These are phyloP conservation scores for Xestia rhomboidea DNA, from an alignment of 2,888 invertebrate species.

Conservation along the genomic window DNA sequence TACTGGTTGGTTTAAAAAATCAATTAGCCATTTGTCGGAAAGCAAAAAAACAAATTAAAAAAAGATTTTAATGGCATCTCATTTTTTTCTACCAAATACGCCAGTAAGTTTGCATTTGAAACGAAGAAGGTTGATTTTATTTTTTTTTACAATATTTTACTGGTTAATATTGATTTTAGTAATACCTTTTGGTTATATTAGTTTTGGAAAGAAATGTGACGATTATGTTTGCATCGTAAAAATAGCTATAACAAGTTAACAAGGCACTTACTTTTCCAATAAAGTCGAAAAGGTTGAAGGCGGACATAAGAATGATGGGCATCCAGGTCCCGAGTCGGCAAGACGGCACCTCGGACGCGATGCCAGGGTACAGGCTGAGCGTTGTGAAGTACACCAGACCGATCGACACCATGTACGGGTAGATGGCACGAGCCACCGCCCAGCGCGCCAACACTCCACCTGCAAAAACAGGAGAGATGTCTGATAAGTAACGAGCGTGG, in stretches of 20 bases:
- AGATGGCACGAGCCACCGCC: constrained; percentile 95
- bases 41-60: neutral
- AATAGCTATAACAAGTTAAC: neutral
- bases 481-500: neutral
- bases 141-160: neutral
- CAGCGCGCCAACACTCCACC: constrained; percentile 93
- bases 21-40: neutral
- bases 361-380: constrained; percentile 96
- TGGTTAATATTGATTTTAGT: neutral
- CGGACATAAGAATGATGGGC: constrained; percentile 97
- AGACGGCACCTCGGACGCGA: constrained; percentile 96
- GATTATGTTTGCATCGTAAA: neutral
- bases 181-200: neutral
- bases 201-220: neutral
- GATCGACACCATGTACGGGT: constrained; percentile 97
- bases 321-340: constrained; percentile 96
- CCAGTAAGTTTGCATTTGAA: neutral
- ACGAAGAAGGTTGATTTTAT: neutral
- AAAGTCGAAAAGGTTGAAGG: constrained; percentile 96
- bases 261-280: constrained; percentile 93
- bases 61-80: neutral
- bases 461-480: constrained; percentile 75
- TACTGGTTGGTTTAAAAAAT: neutral
- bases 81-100: neutral
- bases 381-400: constrained; percentile 97